Conservation (phyloP, 2,888 invertebrate genomes). For the Drosophila gaucha region DNA sequence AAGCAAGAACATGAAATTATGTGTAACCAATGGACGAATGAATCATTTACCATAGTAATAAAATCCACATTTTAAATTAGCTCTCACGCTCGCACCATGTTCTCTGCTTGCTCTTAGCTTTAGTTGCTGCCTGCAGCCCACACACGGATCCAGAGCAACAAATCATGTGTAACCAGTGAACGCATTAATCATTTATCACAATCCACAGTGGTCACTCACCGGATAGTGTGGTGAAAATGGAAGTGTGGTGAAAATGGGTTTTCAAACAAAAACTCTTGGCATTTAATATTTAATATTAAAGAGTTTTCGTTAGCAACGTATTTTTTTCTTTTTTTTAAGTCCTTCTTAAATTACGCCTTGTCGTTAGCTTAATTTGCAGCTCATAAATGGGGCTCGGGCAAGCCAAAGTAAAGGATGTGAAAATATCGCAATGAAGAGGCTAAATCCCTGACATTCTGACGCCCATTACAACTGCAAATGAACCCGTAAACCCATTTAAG, state of each 20-base stretch:
- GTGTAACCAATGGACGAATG: not conserved
- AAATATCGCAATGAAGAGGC: constrained; percentile 32
- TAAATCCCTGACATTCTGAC: constrained; percentile 67
- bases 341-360: constrained; percentile 49
- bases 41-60: constrained; percentile 3
- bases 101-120: not conserved
- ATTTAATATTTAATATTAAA: constrained; percentile 7
- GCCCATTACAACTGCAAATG: constrained; percentile 75
- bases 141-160: not conserved
- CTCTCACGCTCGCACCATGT: not conserved
- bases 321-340: constrained; percentile 12
- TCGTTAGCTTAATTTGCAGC: constrained; percentile 60
- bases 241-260: not conserved
- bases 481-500: constrained; percentile 77
- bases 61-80: constrained; percentile 3
- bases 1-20: not conserved
- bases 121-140: not conserved
- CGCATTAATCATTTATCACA: constrained; percentile 11
- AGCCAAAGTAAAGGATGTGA: constrained; percentile 37
- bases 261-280: not conserved
- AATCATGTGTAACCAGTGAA: constrained; percentile 3
- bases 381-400: constrained; percentile 50
- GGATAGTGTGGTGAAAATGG: not conserved
- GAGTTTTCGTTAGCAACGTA: constrained; percentile 13
- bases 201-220: constrained; percentile 4